Evolutionary conservation across 2,888 invertebrate species (phyloP).

Genomic region (Hypomecis punctinalis): DNA sequence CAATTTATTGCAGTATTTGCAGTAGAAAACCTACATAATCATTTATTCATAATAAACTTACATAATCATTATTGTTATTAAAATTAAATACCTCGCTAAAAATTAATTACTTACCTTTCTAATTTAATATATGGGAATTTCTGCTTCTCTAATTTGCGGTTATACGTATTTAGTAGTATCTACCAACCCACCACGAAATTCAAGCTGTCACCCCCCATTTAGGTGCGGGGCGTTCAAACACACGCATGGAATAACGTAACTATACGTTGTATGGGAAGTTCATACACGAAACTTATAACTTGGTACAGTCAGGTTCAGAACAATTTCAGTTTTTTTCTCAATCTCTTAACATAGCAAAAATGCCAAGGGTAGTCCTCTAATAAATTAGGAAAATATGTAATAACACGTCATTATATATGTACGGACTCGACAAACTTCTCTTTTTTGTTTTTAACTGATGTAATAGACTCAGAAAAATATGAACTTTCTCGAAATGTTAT

Average conservation of each 20-base stretch:
- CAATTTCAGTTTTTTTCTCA: not conserved
- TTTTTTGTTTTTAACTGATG: no score
- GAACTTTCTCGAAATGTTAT: no score
- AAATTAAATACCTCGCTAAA: no score
- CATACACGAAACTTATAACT: constrained; percentile 7
- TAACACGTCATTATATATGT: no score
- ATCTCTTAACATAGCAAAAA: not conserved
- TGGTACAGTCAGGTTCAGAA: constrained; percentile 12
- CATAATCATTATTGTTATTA: not conserved
- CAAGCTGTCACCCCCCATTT: constrained; percentile 36
- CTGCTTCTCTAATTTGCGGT: constrained; percentile 1
- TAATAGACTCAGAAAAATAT: no score
- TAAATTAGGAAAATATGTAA: no score
- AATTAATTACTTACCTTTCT: not conserved
- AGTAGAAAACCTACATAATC: no score
- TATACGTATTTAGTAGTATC: not conserved
- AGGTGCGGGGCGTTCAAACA: constrained; percentile 35
- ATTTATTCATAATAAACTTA: no score
- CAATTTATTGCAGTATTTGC: no score
- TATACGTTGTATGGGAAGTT: constrained; percentile 10
- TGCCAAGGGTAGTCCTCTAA: not conserved
- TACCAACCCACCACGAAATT: constrained; percentile 27
- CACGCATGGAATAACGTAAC: constrained; percentile 24
- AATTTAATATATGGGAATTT: not conserved
- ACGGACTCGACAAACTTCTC: no score